These are phyloP conservation scores for Parapsyche elsis DNA, from an alignment of 1,140 invertebrate species.

Conservation along the genomic window DNA sequence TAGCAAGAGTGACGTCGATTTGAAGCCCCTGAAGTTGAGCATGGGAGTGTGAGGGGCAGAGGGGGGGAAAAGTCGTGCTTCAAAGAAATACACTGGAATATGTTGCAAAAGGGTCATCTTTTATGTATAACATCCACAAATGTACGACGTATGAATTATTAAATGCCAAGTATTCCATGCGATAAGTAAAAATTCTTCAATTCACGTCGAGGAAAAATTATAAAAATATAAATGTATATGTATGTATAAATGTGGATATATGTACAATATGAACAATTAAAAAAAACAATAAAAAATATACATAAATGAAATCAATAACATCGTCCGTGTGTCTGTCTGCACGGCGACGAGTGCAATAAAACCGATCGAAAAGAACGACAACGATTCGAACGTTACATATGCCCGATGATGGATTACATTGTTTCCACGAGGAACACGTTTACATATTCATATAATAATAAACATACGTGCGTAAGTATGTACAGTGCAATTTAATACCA, in stretches of 20 bases:
- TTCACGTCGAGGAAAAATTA: not conserved
- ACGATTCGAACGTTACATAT: no score
- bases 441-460: not conserved
- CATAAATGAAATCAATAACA: no score
- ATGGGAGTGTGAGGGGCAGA: no score
- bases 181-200: constrained; percentile 1
- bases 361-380: no score
- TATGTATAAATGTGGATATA: no score
- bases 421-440: no score
- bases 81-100: constrained; percentile 18
- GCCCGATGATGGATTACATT: no score
- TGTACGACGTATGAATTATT: constrained; percentile 25
- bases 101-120: constrained; percentile 23
- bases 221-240: no score
- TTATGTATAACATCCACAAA: constrained; percentile 24
- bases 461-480: not conserved
- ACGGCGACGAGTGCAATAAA: no score
- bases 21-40: not conserved
- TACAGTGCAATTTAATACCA: constrained; percentile 1
- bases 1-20: not conserved
- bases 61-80: not conserved
- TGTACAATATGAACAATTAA: no score
- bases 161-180: constrained; percentile 16
- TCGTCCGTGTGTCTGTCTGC: no score
- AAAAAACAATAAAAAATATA: no score